Percentiles rank a stretch among this genome's conserved stretches.
These are phyloP conservation scores for Alectoris magna DNA, from an alignment of 2,797 vertebrate genomes.

Conservation along the genomic window DNA sequence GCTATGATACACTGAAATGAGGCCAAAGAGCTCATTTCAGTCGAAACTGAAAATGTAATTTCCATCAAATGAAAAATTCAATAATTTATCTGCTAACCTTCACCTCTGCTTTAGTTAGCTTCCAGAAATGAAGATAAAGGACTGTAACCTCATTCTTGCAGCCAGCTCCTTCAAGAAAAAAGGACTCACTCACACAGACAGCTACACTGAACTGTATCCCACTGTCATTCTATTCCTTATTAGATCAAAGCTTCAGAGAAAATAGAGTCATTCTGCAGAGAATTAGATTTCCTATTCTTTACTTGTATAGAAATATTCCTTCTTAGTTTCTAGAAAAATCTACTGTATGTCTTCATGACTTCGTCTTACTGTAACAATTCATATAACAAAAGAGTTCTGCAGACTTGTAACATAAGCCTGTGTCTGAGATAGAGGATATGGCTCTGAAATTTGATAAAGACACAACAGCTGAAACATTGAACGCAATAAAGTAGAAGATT, in stretches of 20 bases:
- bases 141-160: background rate
- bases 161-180: background rate
- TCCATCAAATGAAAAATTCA: background rate
- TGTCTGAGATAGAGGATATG: background rate
- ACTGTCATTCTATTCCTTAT: background rate
- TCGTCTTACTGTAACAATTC: background rate
- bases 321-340: background rate
- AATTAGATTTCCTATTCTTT: background rate
- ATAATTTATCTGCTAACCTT: background rate
- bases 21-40: background rate
- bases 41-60: background rate
- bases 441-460: background rate
- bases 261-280: background rate
- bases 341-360: background rate
- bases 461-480: background rate
- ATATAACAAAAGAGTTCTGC: background rate
- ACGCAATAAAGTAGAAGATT: background rate
- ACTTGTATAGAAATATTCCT: background rate
- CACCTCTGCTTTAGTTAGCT: background rate
- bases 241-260: background rate
- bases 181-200: background rate
- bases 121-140: background rate
- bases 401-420: background rate
- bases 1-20: background rate
- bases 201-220: background rate